These are phyloP conservation scores for Pampus argenteus DNA, from an alignment of 2,797 vertebrate species.

Conservation along the genomic window DNA sequence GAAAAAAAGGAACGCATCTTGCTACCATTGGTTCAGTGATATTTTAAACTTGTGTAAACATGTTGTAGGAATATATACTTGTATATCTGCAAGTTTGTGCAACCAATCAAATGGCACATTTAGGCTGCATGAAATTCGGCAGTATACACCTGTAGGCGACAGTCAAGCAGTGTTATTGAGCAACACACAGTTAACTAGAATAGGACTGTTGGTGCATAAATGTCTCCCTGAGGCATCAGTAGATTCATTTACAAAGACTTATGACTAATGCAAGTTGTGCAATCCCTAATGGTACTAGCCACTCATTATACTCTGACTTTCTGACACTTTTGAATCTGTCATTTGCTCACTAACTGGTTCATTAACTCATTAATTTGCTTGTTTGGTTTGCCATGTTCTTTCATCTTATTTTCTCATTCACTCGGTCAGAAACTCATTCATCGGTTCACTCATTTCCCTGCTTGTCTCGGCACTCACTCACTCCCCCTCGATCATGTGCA, in stretches of 20 bases:
- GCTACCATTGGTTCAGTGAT: background rate
- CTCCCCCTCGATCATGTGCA: background rate
- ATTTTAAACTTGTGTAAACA: background rate
- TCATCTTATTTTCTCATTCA: background rate
- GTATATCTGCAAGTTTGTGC: constrained; percentile 20
- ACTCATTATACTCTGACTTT: background rate
- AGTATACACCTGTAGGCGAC: constrained; percentile 24
- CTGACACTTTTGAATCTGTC: constrained; percentile 9
- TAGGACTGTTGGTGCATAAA: background rate
- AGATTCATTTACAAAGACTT: constrained; percentile 4
- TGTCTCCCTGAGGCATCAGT: constrained; percentile 6
- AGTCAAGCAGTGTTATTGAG: constrained; percentile 17
- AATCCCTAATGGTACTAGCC: background rate
- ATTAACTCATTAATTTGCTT: background rate
- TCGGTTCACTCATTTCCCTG: background rate
- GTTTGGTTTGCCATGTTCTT: accelerated
- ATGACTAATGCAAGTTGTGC: constrained; percentile 3
- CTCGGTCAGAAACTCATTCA: background rate
- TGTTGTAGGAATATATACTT: background rate
- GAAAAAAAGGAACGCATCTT: too few relatives aligned
- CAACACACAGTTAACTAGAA: constrained; percentile 24
- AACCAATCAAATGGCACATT: background rate
- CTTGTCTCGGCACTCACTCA: accelerated
- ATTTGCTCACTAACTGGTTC: background rate
- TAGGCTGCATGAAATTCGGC: background rate